Evolutionary conservation across 2,113 vertebrate genomes (phyloP).

Genomic region (Eidolon helvum): DNA sequence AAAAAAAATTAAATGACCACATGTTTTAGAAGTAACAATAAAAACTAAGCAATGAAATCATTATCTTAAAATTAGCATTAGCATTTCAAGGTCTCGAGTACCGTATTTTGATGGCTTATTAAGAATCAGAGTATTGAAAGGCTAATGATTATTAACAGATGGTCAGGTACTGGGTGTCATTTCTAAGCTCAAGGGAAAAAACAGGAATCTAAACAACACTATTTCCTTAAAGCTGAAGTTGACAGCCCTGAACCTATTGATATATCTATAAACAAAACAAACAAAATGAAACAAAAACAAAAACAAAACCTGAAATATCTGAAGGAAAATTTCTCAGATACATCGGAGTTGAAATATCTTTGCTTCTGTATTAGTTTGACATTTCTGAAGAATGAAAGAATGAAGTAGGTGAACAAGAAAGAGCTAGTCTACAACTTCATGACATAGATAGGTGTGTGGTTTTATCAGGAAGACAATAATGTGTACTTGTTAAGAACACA

Average conservation of each 20-base stretch:
- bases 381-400: not conserved
- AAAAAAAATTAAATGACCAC: not conserved
- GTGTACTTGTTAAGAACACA: not conserved
- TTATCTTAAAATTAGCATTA: not conserved
- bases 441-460: rapidly evolving
- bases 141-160: not conserved
- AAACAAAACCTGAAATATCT: not conserved
- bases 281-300: too few relatives aligned
- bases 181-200: not conserved
- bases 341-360: not conserved
- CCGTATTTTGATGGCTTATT: not conserved
- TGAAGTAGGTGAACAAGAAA: not conserved
- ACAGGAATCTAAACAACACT: not conserved
- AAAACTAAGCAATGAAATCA: not conserved
- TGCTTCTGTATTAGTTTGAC: not conserved
- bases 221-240: not conserved
- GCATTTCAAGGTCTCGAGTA: not conserved
- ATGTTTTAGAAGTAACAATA: not conserved
- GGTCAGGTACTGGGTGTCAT: not conserved
- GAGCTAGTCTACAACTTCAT: not conserved
- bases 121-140: not conserved
- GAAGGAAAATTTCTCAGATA: not conserved
- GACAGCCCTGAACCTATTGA: not conserved
- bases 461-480: not conserved
- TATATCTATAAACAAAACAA: not conserved